Evolutionary conservation across 2,113 vertebrate genomes (phyloP).

Genomic region (Marcusenius ussheri): DNA sequence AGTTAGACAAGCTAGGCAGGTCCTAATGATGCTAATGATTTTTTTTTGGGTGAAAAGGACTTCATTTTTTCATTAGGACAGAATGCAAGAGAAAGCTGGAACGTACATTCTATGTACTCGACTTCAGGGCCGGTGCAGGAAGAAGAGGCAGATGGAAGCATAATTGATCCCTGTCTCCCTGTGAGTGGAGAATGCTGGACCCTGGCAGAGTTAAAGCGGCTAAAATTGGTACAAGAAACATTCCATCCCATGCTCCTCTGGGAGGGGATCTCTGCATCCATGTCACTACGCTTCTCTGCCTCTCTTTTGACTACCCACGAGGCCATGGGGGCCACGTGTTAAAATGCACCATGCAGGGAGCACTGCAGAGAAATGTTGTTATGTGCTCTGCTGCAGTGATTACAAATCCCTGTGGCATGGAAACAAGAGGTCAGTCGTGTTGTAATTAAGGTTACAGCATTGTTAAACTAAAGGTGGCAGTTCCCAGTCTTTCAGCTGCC

Average conservation of each 20-base stretch:
- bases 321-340: neutral
- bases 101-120: neutral
- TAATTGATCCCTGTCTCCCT: constrained; percentile 55
- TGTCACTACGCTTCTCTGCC: neutral
- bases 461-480: constrained; percentile 58
- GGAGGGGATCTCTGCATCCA: neutral
- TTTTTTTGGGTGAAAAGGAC: neutral
- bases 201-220: constrained; percentile 43
- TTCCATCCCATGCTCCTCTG: constrained; percentile 11
- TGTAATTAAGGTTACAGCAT: constrained; percentile 57
- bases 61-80: neutral
- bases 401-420: constrained; percentile 48
- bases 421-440: constrained; percentile 61
- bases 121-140: constrained; percentile 1
- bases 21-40: neutral
- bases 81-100: neutral
- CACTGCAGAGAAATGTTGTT: constrained; percentile 41
- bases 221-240: constrained; percentile 43
- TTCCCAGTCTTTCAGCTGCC: constrained; percentile 30
- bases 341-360: neutral
- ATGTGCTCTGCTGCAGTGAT: constrained; percentile 56
- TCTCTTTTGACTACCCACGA: neutral
- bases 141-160: constrained; percentile 62
- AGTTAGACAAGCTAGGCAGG: neutral
- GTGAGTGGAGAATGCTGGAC: constrained; percentile 41